Evolutionary conservation across 2,888 invertebrate genomes (phyloP), one percentile per base, ranked within the genome.

Genomic region (Nematopogon swammerdamellus): DNA sequence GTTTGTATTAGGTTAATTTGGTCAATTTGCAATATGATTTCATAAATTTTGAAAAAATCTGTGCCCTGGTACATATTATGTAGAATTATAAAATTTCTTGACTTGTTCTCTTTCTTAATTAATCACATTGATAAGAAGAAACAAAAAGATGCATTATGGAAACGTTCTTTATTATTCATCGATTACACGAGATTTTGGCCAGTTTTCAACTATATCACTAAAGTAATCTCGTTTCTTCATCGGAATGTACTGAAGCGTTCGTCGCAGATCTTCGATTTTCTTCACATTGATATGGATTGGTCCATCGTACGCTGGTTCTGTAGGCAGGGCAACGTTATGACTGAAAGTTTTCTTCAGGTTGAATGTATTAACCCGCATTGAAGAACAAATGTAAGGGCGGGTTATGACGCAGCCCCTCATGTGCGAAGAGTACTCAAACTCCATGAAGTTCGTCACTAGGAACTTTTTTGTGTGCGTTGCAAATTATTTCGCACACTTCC

Each of bases 1-100:
- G 44, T 43, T 43, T 43, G 44, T 43, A 43, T 43, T 43, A 43
- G 44, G 44, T 43, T 43, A 43, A 43, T 43, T 43, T 43, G 44
- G 44, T 43, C 44, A 43, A 43, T 43, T 43, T 43, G 44, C 44
- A 43, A 43, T 43, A 43, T 43, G 44, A 43, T 43, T 43, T 43
- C 44, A 43, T 43, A 43, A 17, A 43, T 43, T 43, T 43, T 43
- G 44, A 43, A 43, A 43, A 43, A 43, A 43, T 43, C 44, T 43
- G 44, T 43, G 44, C 44, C 4, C 5, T 43, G 44, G 44, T 43
- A 43, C 44, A 6, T 43, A 11, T 43, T 43, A 43, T 43, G 10
- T 43, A 43, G 14, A 43, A 43, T 43, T 43, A 30, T 30, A 30
- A 43, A 43, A 43, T 16, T 43, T 4, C 44, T 43, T 18, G 44